A percentile compares a stretch with the other conserved stretches of the same genome.
Evolutionary conservation across 1,140 invertebrate genomes (phyloP).

Genomic region (Drosophila melanogaster): Release_6_plus_ISO1_MT NC_004354.4:8547001-8547500

Average conservation of each 20-base stretch:
- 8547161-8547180: constrained; percentile 91
- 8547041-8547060: constrained; percentile 93
- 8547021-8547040: constrained; percentile 95
- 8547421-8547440: constrained; percentile 94
- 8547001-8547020: constrained; percentile 96
- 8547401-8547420: constrained; percentile 93
- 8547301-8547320: constrained; percentile 94
- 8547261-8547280: constrained; percentile 88
- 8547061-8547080: constrained; percentile 96
- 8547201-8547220: constrained; percentile 98
- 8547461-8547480: constrained; percentile 97
- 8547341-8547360: constrained; percentile 95
- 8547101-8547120: constrained; percentile 94
- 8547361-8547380: constrained; percentile 92
- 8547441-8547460: constrained; percentile 95
- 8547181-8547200: constrained; percentile 96
- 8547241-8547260: constrained; percentile 92
- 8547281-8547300: constrained; percentile 95
- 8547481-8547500: constrained; percentile 95
- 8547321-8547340: constrained; percentile 96
- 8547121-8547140: constrained; percentile 90
- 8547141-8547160: constrained; percentile 93
- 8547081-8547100: constrained; percentile 93
- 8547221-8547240: constrained; percentile 91
- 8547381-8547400: constrained; percentile 96